Evolutionary conservation across 2,797 vertebrate genomes (phyloP), one percentile per base, ranked within the genome.

Genomic region (Caiman crocodilus): DNA sequence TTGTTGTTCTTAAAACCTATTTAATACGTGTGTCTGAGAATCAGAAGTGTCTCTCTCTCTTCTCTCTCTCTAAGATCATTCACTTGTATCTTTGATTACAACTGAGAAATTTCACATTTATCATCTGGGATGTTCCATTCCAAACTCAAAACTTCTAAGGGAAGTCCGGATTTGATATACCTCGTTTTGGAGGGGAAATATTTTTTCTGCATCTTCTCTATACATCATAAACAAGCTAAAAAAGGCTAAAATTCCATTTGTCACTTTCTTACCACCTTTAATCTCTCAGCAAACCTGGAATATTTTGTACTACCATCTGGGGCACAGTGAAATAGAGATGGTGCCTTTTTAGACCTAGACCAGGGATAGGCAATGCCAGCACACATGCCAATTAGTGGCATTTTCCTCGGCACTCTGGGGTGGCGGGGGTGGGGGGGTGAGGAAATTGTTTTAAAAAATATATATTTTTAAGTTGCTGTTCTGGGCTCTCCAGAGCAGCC

Each of bases 1-100:
- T 35, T 78, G 76, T 82, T 79, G 78, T 69, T 69, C 16, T 92
- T 88, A 87, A 90, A 82, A 56, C 79, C 1, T 1, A 32, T 28
- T 59, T 58, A 83, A 50, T 1, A 1, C 30, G 86, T 94, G 93
- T 23, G 61, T 91, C 85, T 95, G 80, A 92, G 60, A 91, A 91
- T 94, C 78, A 91, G 82, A 89, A 92, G 64, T 88, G 95, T 94
- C 85, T 76, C 74, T 3, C 5, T 87, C 84, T 92, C 79, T 93
- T 58, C 94, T 92, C 93, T 78, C 78, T 69, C 56, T 87, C 69
- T 69, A 84, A 76, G 56, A 84, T 23, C 76, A 6, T 42, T 7
- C 42, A 42, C 78, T 60, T 78, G 80, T 85, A 58, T 89, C 90
- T 78, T 84, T 88, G 61, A 92, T 94, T 95, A 90, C 89, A 61